These are phyloP conservation scores for Astreopora myriophthalma DNA, from an alignment of 64 coral and sea anemone genomes.

Conservation along the genomic window DNA sequence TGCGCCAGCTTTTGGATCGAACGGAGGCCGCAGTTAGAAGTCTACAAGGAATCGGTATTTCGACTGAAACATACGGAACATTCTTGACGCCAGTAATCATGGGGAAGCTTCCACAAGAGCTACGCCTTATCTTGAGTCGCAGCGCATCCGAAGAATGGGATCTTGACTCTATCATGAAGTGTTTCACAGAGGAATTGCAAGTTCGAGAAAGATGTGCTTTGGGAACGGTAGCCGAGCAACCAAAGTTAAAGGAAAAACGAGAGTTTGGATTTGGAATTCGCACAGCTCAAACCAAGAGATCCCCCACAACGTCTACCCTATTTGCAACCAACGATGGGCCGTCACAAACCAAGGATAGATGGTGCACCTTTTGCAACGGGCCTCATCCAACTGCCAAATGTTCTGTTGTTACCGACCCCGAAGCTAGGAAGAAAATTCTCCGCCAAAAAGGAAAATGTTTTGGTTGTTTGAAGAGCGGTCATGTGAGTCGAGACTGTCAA, in stretches of 20 bases:
- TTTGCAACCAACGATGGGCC: neutral
- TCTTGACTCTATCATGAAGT: neutral
- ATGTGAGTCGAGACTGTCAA: constrained; percentile 36
- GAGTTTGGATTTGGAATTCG: neutral
- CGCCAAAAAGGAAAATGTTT: constrained; percentile 72
- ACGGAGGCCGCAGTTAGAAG: constrained; percentile 45
- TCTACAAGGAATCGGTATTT: constrained; percentile 42
- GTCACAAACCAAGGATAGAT: neutral
- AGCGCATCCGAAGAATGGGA: constrained; percentile 44
- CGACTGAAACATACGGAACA: constrained; percentile 46
- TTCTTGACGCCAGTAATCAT: constrained; percentile 63
- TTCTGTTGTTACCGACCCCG: constrained; percentile 31
- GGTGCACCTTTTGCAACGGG: constrained; percentile 61
- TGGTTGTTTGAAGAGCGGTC: constrained; percentile 51
- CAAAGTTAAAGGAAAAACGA: neutral
- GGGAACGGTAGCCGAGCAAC: neutral
- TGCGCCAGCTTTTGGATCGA: constrained; percentile 54
- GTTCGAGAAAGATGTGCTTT: constrained; percentile 53
- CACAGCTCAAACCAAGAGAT: neutral
- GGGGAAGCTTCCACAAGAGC: constrained; percentile 53
- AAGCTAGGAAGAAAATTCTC: constrained; percentile 42
- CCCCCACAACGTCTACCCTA: neutral
- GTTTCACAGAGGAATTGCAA: constrained; percentile 24
- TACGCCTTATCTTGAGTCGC: constrained; percentile 50
- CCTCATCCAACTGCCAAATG: constrained; percentile 50